Conservation (phyloP, 1,140 invertebrate genomes). For the Capitella teleta region DNA sequence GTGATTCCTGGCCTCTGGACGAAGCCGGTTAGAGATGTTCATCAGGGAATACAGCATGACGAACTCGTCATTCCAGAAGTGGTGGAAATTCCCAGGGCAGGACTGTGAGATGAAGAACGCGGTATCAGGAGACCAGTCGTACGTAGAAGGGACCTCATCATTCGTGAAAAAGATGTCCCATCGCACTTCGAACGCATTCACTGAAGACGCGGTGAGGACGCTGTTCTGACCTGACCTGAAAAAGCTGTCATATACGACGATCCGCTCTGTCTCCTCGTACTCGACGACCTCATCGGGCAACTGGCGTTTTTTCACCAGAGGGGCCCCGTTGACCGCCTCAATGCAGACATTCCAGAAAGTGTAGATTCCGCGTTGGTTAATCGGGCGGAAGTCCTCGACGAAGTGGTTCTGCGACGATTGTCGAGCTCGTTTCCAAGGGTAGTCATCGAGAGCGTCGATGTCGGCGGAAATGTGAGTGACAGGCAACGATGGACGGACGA, state of each 20-base stretch:
- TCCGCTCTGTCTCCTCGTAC: background rate
- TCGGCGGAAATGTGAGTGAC: too few species aligned
- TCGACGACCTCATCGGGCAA: background rate
- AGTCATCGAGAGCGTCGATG: too few species aligned
- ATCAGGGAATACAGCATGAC: background rate
- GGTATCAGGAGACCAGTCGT: background rate
- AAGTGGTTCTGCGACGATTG: too few species aligned
- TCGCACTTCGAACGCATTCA: background rate
- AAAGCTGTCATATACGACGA: conserved; percentile 1
- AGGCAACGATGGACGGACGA: too few species aligned
- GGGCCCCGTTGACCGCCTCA: background rate
- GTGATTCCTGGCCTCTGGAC: background rate
- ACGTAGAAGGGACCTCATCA: background rate
- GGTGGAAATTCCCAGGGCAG: conserved; percentile 6
- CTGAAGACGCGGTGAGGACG: background rate
- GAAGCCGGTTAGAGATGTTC: background rate
- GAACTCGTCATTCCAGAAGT: conserved; percentile 7
- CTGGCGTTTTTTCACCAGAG: background rate
- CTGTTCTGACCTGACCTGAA: background rate
- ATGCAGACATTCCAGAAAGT: conserved; percentile 5
- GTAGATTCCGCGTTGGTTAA: background rate
- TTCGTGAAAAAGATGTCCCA: background rate
- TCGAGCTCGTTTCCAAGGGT: too few species aligned
- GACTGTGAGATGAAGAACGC: background rate
- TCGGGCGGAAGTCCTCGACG: background rate